A percentile compares a stretch with the other conserved stretches of the same genome.
Evolutionary conservation across 35 echinoderm and acorn worm genomes (phyloP).

Genomic region (Lytechinus pictus): DNA sequence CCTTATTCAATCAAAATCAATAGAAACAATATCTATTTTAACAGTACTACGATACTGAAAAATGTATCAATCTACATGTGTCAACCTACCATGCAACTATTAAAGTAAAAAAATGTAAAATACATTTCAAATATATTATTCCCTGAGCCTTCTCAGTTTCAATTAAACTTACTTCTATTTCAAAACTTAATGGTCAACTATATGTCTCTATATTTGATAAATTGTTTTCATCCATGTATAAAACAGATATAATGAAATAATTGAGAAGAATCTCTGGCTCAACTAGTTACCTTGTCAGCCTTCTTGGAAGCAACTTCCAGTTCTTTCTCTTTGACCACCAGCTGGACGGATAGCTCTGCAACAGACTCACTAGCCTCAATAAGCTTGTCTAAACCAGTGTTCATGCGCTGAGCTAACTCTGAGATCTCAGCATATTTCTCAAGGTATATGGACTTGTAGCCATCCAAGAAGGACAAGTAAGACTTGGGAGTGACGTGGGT

Average conservation of each 20-base stretch:
- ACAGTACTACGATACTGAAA: no score
- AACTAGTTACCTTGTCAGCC: conserved; percentile 81
- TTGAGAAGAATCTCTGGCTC: no score
- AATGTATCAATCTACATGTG: no score
- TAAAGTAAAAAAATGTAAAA: no score
- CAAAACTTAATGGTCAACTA: no score
- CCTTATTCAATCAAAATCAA: conserved; percentile 40
- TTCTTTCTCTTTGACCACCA: conserved; percentile 97
- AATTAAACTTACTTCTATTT: no score
- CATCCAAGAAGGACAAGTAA: conserved; percentile 96
- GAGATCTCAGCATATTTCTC: conserved; percentile 86
- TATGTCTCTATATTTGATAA: no score
- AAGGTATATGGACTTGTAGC: conserved; percentile 92
- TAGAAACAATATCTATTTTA: not conserved
- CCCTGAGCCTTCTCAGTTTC: no score
- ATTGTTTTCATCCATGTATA: no score
- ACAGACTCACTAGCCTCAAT: conserved; percentile 97
- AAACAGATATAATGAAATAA: no score
- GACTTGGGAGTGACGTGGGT: conserved; percentile 99
- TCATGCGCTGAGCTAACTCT: conserved; percentile 94
- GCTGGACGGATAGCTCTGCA: conserved; percentile 82
- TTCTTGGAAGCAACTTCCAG: conserved; percentile 88
- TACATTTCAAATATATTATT: no score
- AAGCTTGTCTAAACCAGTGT: conserved; percentile 98
- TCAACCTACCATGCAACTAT: no score